Evolutionary conservation across 2,113 vertebrate genomes (phyloP).

Genomic region (Clarias magur): DNA sequence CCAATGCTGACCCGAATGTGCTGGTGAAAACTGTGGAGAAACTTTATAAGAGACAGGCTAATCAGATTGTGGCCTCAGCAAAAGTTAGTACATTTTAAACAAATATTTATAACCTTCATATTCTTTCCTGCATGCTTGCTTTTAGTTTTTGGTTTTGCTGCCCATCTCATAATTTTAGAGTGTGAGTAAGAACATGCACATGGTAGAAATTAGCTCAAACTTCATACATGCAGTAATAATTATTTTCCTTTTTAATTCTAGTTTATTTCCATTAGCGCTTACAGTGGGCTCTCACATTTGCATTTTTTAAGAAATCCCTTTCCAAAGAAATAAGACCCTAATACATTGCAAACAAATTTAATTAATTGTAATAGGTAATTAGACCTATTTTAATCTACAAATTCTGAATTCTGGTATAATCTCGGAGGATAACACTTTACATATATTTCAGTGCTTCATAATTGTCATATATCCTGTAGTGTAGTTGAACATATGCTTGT

Average conservation of each 20-base stretch:
- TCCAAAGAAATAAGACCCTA: not conserved
- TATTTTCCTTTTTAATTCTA: not conserved
- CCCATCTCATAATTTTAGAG: not conserved
- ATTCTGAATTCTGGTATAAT: not conserved
- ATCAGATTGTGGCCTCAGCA: slow-evolving; percentile 87
- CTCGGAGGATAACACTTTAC: not conserved
- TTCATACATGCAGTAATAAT: not conserved
- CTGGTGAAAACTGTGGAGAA: slow-evolving; percentile 78
- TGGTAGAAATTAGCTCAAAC: not conserved
- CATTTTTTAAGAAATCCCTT: not conserved
- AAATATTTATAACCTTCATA: not conserved
- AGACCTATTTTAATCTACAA: not conserved
- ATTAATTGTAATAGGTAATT: too few relatives aligned
- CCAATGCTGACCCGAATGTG: slow-evolving; percentile 80
- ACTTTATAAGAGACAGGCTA: slow-evolving; percentile 82
- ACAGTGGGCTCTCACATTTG: not conserved
- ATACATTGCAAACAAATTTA: not conserved
- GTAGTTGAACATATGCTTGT: not conserved
- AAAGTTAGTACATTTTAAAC: slow-evolving; percentile 73
- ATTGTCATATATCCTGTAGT: not conserved
- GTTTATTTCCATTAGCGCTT: not conserved
- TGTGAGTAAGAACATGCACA: not conserved
- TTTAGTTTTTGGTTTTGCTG: not conserved
- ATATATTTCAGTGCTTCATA: not conserved
- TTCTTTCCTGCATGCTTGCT: not conserved